Conservation (phyloP, 2,797 vertebrate genomes). For the Enteromius treurensis region DNA sequence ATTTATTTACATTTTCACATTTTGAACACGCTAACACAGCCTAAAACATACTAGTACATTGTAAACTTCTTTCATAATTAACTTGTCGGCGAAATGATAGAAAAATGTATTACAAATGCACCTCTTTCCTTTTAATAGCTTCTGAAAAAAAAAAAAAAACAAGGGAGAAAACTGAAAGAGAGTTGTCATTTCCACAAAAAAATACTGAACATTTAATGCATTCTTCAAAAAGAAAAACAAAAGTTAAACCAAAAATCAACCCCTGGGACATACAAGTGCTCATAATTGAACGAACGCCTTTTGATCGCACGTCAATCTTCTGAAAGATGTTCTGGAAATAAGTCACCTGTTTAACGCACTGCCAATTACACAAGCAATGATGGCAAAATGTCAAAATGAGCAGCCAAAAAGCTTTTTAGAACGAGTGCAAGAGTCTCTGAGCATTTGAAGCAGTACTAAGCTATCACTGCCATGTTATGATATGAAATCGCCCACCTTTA, state of each 20-base stretch:
- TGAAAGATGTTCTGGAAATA: not conserved
- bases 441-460: not conserved
- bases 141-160: not conserved
- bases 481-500: slow-evolving; percentile 76
- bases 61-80: not conserved
- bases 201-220: not conserved
- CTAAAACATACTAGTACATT: not conserved
- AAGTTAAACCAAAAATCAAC: not conserved
- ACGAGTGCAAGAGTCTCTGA: not conserved
- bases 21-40: not conserved
- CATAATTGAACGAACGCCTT: not conserved
- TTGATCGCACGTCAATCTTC: not conserved
- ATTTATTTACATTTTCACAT: not conserved
- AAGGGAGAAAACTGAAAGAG: not conserved
- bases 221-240: not conserved
- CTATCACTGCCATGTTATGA: not conserved
- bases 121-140: not conserved
- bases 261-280: not conserved
- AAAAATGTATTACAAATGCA: not conserved
- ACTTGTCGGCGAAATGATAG: not conserved
- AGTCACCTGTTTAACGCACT: slow-evolving; percentile 8
- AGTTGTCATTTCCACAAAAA: not conserved
- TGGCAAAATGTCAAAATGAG: not conserved
- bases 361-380: not conserved
- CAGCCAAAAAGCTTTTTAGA: not conserved